These are phyloP conservation scores for Lepidochrysops patricia DNA, from an alignment of 2,888 invertebrate species.

Conservation along the genomic window DNA sequence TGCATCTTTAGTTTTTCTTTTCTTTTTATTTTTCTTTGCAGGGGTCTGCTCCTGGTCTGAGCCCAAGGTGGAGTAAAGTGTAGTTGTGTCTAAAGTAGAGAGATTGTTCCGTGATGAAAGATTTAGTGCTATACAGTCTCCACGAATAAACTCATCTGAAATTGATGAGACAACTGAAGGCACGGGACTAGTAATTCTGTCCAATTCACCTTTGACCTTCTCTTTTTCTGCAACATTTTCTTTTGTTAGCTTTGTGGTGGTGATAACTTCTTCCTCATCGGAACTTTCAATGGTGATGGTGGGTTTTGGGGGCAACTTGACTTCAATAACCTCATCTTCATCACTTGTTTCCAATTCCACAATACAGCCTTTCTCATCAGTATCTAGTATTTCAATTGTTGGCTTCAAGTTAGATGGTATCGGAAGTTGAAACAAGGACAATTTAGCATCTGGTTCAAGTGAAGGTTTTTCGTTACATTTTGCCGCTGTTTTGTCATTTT, in stretches of 20 bases:
- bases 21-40: constrained; percentile 51
- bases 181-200: constrained; percentile 56
- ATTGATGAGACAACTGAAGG: constrained; percentile 66
- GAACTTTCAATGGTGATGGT: constrained; percentile 68
- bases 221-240: constrained; percentile 27
- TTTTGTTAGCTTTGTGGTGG: constrained; percentile 27
- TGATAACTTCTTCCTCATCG: constrained; percentile 51
- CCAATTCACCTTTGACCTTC: constrained; percentile 32
- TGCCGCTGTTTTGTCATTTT: constrained; percentile 28
- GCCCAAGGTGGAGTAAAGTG: constrained; percentile 27
- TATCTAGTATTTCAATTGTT: constrained; percentile 52
- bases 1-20: constrained; percentile 52
- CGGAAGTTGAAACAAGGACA: constrained; percentile 48
- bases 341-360: constrained; percentile 51
- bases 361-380: constrained; percentile 35
- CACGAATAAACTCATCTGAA: constrained; percentile 66
- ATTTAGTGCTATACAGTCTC: constrained; percentile 65
- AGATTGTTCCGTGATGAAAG: constrained; percentile 48
- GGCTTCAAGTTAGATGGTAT: constrained; percentile 42
- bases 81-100: neutral
- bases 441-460: constrained; percentile 32
- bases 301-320: constrained; percentile 57
- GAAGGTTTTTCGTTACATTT: constrained; percentile 41
- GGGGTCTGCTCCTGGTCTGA: constrained; percentile 55
- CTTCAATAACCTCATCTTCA: constrained; percentile 66